These are phyloP conservation scores for Solenopsis fugax DNA, from an alignment of 1,140 invertebrate species.

Conservation along the genomic window DNA sequence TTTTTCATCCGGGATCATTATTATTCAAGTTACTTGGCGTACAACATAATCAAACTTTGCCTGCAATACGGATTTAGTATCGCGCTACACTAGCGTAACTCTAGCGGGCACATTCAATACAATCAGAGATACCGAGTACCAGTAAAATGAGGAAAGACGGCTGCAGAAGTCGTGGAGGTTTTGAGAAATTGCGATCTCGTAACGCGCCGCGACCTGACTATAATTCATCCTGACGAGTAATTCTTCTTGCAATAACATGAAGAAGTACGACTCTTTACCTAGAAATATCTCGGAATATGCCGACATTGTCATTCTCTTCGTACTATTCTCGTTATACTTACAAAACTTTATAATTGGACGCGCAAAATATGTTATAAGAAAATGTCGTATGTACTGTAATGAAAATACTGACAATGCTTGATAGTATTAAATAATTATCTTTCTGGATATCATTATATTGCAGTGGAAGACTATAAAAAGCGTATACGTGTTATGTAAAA, in stretches of 20 bases:
- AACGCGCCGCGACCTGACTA: conserved; percentile 37
- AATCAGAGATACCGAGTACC: conserved; percentile 31
- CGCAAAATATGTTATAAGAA: too few species aligned
- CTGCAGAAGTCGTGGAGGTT: conserved; percentile 27
- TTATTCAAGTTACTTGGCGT: conserved; percentile 43
- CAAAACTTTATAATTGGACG: conserved; percentile 55
- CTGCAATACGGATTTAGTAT: background rate
- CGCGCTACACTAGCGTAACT: conserved; percentile 15
- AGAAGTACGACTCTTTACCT: conserved; percentile 19
- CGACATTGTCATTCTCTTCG: conserved; percentile 32
- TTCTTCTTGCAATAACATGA: conserved; percentile 45
- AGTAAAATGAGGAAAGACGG: conserved; percentile 37
- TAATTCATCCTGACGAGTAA: conserved; percentile 59
- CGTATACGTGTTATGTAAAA: background rate
- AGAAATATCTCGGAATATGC: background rate
- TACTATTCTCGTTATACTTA: conserved; percentile 47
- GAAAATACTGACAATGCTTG: background rate
- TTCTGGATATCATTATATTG: background rate
- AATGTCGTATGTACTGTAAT: background rate
- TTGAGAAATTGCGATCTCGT: conserved; percentile 56
- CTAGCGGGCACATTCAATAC: conserved; percentile 22
- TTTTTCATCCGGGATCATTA: conserved; percentile 40
- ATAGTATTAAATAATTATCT: background rate
- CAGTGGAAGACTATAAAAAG: background rate
- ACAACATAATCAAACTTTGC: conserved; percentile 50